Evolutionary conservation across 2,797 vertebrate genomes (phyloP).

Genomic region (Ataeniobius toweri): DNA sequence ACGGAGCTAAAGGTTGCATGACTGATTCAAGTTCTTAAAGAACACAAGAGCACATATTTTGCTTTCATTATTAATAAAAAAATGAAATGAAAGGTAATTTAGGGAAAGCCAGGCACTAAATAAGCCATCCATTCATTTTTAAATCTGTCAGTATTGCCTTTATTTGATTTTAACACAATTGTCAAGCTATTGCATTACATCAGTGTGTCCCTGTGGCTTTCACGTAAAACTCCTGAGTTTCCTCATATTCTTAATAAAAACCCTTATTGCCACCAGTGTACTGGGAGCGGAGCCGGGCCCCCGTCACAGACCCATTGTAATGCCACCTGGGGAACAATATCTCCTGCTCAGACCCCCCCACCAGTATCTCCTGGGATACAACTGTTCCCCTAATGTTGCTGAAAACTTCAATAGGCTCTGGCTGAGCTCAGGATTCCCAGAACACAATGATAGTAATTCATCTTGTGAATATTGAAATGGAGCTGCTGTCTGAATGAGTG

Average conservation of each 20-base stretch:
- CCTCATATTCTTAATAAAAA: slow-evolving; percentile 53
- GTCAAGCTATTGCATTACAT: background rate
- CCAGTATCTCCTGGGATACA: slow-evolving; percentile 51
- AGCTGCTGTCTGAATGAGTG: slow-evolving; percentile 42
- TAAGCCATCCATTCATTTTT: background rate
- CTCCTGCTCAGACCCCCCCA: slow-evolving; percentile 37
- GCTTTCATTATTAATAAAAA: background rate
- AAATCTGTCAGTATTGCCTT: background rate
- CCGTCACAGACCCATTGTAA: slow-evolving; percentile 36
- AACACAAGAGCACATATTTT: background rate
- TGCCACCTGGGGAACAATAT: slow-evolving; percentile 64
- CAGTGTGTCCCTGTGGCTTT: background rate
- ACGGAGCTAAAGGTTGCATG: background rate
- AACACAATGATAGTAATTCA: slow-evolving; percentile 69
- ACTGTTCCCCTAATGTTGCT: slow-evolving; percentile 72
- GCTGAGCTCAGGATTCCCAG: slow-evolving; percentile 60
- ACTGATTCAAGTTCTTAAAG: background rate
- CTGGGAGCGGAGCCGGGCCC: slow-evolving; percentile 26
- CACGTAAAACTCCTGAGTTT: slow-evolving; percentile 12
- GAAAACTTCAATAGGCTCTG: slow-evolving; percentile 69
- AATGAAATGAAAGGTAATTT: background rate
- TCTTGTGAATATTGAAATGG: slow-evolving; percentile 67
- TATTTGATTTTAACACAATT: background rate
- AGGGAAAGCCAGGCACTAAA: background rate
- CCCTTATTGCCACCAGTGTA: slow-evolving; percentile 39